Evolutionary conservation across 2,797 vertebrate species (phyloP), one percentile per base, ranked within the genome.

Genomic region (Epinephelus awoara): DNA sequence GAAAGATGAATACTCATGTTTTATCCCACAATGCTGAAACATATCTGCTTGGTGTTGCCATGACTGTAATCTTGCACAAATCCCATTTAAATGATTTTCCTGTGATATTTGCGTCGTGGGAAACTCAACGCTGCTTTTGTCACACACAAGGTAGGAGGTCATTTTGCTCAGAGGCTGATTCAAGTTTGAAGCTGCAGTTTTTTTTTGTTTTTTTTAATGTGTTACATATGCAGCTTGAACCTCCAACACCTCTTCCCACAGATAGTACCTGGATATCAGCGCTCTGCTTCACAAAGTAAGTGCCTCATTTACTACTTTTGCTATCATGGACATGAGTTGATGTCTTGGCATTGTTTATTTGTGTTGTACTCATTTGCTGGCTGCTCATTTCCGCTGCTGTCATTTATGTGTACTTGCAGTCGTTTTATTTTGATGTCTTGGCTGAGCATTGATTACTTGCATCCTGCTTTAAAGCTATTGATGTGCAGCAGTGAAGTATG

Each of bases 1-100:
- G 34, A 61, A 67, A 15, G 18, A 40, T 56, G 44, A 61, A 72
- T 27, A 62, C 44, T 49, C 23, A 6, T 56, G 23, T 55, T 42
- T 62, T 15, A 6, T 55, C 5, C 14, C 34, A 7, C 17, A 0
- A 8, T 11, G 14, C 23, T 18, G 7, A 38, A 7, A 21, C 50
- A 38, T 21, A 29, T 64, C 55, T 40, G 51, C 23, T 23, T 23
- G 23, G 23, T 23, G 23, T 23, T 40, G 18, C 19, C 8, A 5
- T 56, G 49, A 29, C 25, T 52, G 9, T 25, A n/a, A 34, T 46
- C 34, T 18, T 67, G 23, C 12, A 10, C 5, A 15, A 23, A 18
- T 64, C 17, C 6, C 34, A 13, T 47, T 63, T 12, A 29, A 11
- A 58, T 34, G 2, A 57, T 46, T 14, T 68, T 14, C 19, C 6